These are phyloP conservation scores for Colletes gigas DNA, from an alignment of 1,140 invertebrate genomes.

Conservation along the genomic window DNA sequence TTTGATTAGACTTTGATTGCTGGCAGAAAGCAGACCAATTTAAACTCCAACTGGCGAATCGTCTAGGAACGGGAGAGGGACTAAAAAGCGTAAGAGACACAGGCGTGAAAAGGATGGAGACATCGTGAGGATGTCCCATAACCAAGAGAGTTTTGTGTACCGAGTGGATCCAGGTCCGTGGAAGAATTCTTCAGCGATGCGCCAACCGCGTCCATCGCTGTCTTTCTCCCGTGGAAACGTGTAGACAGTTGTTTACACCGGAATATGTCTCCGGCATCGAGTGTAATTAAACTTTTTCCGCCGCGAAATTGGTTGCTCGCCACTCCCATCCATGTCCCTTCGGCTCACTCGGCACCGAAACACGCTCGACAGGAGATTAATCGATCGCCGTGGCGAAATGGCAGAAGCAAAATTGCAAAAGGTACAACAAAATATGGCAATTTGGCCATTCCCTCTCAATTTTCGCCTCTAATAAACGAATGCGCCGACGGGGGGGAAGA, in stretches of 20 bases:
- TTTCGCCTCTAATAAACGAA: not conserved
- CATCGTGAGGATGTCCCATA: constrained; percentile 41
- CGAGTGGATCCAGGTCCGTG: constrained; percentile 17
- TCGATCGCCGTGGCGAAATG: constrained; percentile 48
- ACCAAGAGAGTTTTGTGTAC: constrained; percentile 38
- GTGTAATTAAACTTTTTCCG: constrained; percentile 68
- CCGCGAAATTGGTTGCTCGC: constrained; percentile 55
- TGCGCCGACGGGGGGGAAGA: not conserved
- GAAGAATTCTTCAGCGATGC: constrained; percentile 51
- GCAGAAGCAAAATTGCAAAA: constrained; percentile 27
- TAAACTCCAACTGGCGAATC: constrained; percentile 54
- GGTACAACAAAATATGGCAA: constrained; percentile 8
- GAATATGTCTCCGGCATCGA: constrained; percentile 49
- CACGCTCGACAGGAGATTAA: constrained; percentile 35
- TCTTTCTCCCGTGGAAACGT: constrained; percentile 27
- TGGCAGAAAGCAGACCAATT: constrained; percentile 61
- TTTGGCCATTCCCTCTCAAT: not conserved
- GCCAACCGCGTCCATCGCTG: constrained; percentile 1
- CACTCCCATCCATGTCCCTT: not conserved
- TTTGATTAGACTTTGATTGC: constrained; percentile 74
- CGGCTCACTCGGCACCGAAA: not conserved
- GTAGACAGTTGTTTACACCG: constrained; percentile 57
- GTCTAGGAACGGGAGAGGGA: not conserved
- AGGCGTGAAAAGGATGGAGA: not conserved
- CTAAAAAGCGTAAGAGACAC: constrained; percentile 1